These are phyloP conservation scores for Bucorvus abyssinicus DNA, from an alignment of 2,797 vertebrate genomes.

Conservation along the genomic window DNA sequence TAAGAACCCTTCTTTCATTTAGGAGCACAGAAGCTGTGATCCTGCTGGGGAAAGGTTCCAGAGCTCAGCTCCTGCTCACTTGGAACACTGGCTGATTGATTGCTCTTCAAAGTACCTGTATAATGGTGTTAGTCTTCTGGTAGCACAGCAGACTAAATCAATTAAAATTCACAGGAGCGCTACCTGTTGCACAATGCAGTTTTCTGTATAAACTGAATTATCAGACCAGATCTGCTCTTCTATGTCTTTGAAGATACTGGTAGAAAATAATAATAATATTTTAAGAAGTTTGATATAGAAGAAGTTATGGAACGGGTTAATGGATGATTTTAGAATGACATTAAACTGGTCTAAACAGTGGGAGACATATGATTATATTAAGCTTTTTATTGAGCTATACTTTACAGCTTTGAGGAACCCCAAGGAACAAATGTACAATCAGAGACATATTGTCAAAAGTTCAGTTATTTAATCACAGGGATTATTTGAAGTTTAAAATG, in stretches of 20 bases:
- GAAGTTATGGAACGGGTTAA: background rate
- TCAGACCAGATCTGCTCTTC: background rate
- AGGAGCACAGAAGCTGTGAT: background rate
- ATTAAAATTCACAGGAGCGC: conserved; percentile 46
- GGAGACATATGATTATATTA: background rate
- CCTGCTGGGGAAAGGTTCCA: background rate
- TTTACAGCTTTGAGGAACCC: background rate
- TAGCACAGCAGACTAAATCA: conserved; percentile 17
- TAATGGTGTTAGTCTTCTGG: conserved; percentile 14
- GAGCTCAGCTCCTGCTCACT: background rate
- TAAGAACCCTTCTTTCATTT: background rate
- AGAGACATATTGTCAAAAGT: background rate
- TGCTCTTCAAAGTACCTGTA: background rate
- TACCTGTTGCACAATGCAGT: background rate
- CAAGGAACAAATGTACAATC: background rate
- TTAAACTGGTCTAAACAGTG: background rate
- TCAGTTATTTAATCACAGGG: background rate
- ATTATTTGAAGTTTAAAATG: conserved; percentile 24
- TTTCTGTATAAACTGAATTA: conserved; percentile 11
- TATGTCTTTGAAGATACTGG: background rate
- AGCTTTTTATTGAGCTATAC: background rate
- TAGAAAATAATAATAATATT: background rate
- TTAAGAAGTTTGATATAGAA: background rate
- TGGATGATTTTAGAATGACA: background rate
- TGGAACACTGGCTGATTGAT: conserved; percentile 12